phyloP scores from a whole-genome alignment of 2,888 invertebrate genomes.

The Phrixothrix hirtus region DNA sequence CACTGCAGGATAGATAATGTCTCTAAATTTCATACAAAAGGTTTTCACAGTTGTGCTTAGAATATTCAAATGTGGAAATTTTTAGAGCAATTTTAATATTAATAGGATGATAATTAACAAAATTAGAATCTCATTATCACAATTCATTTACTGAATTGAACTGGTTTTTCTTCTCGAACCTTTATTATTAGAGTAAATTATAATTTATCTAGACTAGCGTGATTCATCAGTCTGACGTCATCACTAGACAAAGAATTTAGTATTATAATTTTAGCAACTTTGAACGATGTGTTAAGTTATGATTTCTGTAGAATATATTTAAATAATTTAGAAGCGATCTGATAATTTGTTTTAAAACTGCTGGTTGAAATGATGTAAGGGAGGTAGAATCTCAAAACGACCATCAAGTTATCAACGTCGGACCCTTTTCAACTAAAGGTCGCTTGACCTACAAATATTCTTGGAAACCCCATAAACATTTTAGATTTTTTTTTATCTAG shows the following conservation, averaged over 20 bases:
- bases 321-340: not conserved
- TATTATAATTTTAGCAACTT: no score
- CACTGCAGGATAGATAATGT: slow-evolving; percentile 1
- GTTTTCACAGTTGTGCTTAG: no score
- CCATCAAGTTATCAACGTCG: slow-evolving; percentile 21
- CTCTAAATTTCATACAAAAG: not conserved
- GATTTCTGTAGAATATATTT: no score
- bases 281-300: no score
- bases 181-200: slow-evolving; percentile 12
- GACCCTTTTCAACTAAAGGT: slow-evolving; percentile 27
- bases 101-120: no score
- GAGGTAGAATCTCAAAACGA: slow-evolving; percentile 6
- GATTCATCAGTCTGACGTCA: slow-evolving; percentile 23
- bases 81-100: no score
- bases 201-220: slow-evolving; percentile 17
- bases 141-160: not conserved
- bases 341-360: not conserved
- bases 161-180: slow-evolving; percentile 3
- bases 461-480: slow-evolving; percentile 9
- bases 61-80: no score
- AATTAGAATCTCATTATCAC: no score
- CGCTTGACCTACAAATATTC: slow-evolving; percentile 24
- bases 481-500: slow-evolving; percentile 12
- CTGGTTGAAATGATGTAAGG: slow-evolving; percentile 1
- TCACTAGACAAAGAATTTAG: no score